A percentile compares a stretch with the other conserved stretches of the same genome.
phyloP scores from a whole-genome alignment of 2,797 vertebrate genomes.

The Eidolon dupreanum region DNA sequence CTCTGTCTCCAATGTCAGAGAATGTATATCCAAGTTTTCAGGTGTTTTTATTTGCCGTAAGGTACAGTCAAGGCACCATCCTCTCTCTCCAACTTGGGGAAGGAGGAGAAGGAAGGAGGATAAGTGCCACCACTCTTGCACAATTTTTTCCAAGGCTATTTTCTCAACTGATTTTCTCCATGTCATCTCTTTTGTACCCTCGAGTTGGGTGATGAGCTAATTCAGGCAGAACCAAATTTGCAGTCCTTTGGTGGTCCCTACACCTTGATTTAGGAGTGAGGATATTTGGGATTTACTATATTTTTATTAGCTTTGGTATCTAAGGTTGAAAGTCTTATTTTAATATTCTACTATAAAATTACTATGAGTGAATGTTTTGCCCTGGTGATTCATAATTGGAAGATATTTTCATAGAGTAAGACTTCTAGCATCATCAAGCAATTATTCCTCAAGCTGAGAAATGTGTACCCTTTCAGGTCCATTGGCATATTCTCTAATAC shows the following conservation, averaged over 20 bases:
- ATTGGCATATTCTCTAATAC: background rate
- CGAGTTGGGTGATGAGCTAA: background rate
- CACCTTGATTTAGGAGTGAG: background rate
- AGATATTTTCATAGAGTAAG: background rate
- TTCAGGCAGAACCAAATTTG: background rate
- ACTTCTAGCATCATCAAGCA: background rate
- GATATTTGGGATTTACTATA: background rate
- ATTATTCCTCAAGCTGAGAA: background rate
- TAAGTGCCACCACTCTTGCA: background rate
- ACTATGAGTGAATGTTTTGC: background rate
- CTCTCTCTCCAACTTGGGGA: background rate
- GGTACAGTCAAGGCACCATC: background rate
- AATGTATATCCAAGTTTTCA: background rate
- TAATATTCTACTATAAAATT: background rate
- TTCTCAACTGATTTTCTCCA: background rate
- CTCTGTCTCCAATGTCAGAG: background rate
- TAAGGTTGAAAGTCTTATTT: background rate
- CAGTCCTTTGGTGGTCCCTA: background rate
- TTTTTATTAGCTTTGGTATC: background rate
- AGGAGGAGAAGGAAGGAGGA: background rate
- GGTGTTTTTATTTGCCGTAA: background rate
- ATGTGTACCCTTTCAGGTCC: background rate
- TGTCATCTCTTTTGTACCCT: background rate
- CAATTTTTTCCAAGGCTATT: background rate
- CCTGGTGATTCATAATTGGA: background rate